These are phyloP conservation scores for Nephila pilipes DNA, from an alignment of 1,140 invertebrate species.

Conservation along the genomic window DNA sequence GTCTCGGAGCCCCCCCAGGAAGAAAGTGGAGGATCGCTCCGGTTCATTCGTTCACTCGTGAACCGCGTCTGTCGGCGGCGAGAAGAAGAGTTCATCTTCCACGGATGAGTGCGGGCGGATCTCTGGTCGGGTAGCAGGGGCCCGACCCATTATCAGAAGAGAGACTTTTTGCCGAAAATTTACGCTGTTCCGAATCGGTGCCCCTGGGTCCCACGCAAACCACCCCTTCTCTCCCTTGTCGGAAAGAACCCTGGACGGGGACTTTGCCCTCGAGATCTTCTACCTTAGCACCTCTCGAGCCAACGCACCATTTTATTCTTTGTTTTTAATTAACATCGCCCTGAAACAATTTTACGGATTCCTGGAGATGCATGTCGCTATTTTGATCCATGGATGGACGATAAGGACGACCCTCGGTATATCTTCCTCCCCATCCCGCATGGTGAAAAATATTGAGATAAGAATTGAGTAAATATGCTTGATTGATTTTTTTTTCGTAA, in stretches of 20 bases:
- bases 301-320: neutral
- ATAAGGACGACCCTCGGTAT: too few relatives aligned
- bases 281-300: neutral
- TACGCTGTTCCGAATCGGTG: slow-evolving; percentile 20
- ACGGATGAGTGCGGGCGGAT: slow-evolving; percentile 42
- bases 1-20: too few relatives aligned
- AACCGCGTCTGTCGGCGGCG: neutral
- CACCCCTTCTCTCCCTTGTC: neutral
- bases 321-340: too few relatives aligned
- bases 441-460: too few relatives aligned
- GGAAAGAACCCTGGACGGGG: neutral
- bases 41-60: neutral
- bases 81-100: slow-evolving; percentile 47
- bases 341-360: too few relatives aligned
- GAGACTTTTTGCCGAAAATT: slow-evolving; percentile 4
- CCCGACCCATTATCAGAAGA: slow-evolving; percentile 5
- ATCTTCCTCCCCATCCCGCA: too few relatives aligned
- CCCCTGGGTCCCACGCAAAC: neutral
- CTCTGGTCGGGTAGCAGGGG: slow-evolving; percentile 35
- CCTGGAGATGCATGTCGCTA: too few relatives aligned
- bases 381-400: too few relatives aligned
- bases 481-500: too few relatives aligned
- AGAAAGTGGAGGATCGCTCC: neutral
- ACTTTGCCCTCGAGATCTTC: neutral
- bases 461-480: too few relatives aligned